phyloP scores from a whole-genome alignment of 2,113 vertebrate species.

The Paramisgurnus dabryanus region DNA sequence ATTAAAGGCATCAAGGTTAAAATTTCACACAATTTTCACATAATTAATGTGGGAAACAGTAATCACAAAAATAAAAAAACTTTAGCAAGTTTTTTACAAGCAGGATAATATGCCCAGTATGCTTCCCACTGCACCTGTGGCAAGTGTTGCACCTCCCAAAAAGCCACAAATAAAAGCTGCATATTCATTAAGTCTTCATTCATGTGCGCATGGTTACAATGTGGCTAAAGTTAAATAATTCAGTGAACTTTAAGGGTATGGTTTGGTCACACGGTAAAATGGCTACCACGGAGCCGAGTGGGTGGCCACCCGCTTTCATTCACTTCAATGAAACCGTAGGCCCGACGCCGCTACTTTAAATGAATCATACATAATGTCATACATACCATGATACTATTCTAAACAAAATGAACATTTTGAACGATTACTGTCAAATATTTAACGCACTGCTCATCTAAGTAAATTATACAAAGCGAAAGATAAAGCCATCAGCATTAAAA shows the following conservation, averaged over 20 bases:
- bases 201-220: background rate
- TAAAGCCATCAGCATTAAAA: background rate
- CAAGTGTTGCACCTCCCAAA: background rate
- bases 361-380: background rate
- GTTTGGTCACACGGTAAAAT: conserved; percentile 41
- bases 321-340: conserved; percentile 15
- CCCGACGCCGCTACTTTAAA: background rate
- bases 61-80: too few relatives aligned
- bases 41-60: too few relatives aligned
- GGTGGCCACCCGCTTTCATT: conserved; percentile 23
- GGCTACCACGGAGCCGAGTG: conserved; percentile 44
- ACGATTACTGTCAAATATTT: background rate
- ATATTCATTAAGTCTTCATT: background rate
- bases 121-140: conserved; percentile 43
- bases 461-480: background rate
- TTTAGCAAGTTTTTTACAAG: too few relatives aligned
- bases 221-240: background rate
- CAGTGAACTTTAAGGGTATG: background rate
- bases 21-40: too few relatives aligned
- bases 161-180: background rate
- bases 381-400: background rate
- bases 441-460: background rate
- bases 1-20: too few relatives aligned
- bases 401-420: background rate
- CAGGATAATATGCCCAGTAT: background rate